Base-by-base conservation (phyloP, 2,888 invertebrate genomes). In the Tyria jacobaeae region DNA sequence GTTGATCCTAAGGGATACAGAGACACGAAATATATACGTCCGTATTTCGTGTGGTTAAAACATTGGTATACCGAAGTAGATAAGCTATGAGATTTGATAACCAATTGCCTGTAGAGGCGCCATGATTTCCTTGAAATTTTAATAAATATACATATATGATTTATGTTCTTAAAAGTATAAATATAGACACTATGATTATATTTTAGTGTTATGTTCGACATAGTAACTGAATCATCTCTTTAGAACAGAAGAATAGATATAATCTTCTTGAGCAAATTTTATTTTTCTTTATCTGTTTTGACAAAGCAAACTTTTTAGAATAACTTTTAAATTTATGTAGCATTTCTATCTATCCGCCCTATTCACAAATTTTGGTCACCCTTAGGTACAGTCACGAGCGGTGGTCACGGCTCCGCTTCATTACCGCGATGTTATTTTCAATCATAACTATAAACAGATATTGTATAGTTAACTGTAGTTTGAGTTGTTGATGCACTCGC, bases 371-470 rank as follows among this genome's bases (percentile, higher is more conserved):
- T 34, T 66, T 78, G 70, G 83, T 52, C 56, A 55, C 70, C 70
- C 50, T 62, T 61, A 51, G 3, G 62, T 65, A 71, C 73, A 80
- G 84, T 84, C 85, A 87, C 87, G 87, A 81, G 81, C 80, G 70
- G 71, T 78, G 82, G 85, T 84, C 88, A 88, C 86, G 87, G 83
- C 79, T 79, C 70, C 79, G 81, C 79, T 87, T 86, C 86, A 85
- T 89, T 88, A 86, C 83, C 76, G 76, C 79, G 76, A 81, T 80
- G 86, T 86, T 86, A 87, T 84, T 88, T 84, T 85, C 88, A 87
- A 89, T 89, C 89, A 87, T 86, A 89, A 86, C 84, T 85, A 81
- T 82, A 84, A 83, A 84, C 84, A 80, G 80, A 82, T 82, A 84
- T 86, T 82, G 83, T 87, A 78, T 76, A 65, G 60, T 62, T 83